phyloP scores from a whole-genome alignment of 2,888 invertebrate species.

The Brachypalpus laphriformis region DNA sequence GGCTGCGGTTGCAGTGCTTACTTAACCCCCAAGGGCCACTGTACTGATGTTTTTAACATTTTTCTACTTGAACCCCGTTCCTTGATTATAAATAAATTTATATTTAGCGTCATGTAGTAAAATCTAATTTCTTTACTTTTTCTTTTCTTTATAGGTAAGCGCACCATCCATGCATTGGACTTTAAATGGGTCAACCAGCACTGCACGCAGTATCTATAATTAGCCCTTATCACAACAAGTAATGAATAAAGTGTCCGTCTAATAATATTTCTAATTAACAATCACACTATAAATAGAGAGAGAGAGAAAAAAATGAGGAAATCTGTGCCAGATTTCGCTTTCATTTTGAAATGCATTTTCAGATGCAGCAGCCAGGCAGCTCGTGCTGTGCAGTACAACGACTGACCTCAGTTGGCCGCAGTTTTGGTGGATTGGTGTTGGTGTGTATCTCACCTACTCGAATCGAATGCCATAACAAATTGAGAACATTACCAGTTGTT shows the following conservation, averaged over 20 bases:
- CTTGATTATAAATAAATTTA: no score
- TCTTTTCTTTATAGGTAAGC: conserved; percentile 57
- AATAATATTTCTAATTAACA: conserved; percentile 57
- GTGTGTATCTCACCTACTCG: conserved; percentile 39
- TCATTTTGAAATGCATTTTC: conserved; percentile 32
- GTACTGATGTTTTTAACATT: no score
- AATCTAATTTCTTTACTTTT: background rate
- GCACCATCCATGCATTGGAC: conserved; percentile 20
- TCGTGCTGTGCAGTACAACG: conserved; percentile 5
- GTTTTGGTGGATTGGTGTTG: conserved; percentile 1
- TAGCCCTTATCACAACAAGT: conserved; percentile 62
- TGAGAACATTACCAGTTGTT: conserved; percentile 44
- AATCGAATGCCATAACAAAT: conserved; percentile 36
- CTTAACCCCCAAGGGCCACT: background rate
- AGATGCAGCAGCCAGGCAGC: background rate
- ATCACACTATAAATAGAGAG: conserved; percentile 29
- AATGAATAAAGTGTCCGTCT: conserved; percentile 60
- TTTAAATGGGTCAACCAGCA: conserved; percentile 28
- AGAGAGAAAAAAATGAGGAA: conserved; percentile 48
- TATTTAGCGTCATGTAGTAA: background rate
- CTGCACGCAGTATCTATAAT: conserved; percentile 32
- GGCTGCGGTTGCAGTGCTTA: no score
- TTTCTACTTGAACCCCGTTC: no score
- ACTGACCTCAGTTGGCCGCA: conserved; percentile 49
- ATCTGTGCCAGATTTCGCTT: conserved; percentile 67